Base-by-base conservation (phyloP, 2,888 invertebrate genomes). In the Meloe dianella region DNA sequence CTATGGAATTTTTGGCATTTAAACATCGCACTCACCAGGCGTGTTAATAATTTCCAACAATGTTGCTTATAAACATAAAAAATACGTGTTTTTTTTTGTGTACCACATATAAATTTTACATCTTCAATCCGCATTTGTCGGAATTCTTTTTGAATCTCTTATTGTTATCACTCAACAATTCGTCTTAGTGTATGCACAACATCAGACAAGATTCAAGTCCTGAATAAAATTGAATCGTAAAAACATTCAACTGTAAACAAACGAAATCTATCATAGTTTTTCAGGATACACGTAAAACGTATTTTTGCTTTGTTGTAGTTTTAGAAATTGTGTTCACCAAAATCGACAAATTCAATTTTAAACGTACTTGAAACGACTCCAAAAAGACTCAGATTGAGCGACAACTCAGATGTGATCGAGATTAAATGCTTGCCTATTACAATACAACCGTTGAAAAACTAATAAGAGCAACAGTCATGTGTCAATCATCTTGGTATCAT, bases 171-270 rank as follows among this genome's bases (percentile, higher is more conserved):
- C 57, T 32, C 30, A 29, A 27, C 29, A 30, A 20, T 38, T 57
- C 27, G 38, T n/a, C 24, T 60, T 35, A 14, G 12, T 35, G 57
- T 60, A 60, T 61, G 61, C 57, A n/a, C n/a, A 57, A 64, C 65
- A 64, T 41, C 41, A 57, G 57, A 58, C 61, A 71, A 64, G 64
- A 64, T 67, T 64, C 64, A 64, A 67, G 67, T 67, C 67, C 67
- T 71, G 67, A 67, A 71, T 67, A 69, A 69, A 71, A 67, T 35
- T 27, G 64, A 63, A 65, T 69, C 69, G 69, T 67, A 69, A 69
- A 68, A 69, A 65, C 63, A 54, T 69, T 64, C 58, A 32, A 57
- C 64, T 66, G 62, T 68, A 65, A 71, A 66, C 57, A 65, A n/a
- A 64, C 57, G 61, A 59, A 63, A 71, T 67, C 65, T 65, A 71